Base-by-base conservation (phyloP, 2,888 invertebrate genomes). In the Hartigia nigra region DNA sequence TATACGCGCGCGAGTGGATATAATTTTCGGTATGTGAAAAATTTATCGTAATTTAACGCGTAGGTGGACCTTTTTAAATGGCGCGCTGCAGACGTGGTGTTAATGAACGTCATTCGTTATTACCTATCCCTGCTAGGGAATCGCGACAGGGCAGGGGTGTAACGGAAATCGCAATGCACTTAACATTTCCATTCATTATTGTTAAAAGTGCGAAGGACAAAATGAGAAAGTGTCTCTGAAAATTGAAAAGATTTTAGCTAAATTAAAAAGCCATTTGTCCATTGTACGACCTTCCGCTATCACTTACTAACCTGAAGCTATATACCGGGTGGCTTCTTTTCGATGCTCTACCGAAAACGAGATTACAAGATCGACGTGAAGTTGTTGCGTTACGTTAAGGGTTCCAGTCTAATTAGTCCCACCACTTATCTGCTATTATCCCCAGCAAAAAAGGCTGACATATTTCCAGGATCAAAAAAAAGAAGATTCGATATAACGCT, bases 201-300 rank as follows among this genome's bases (percentile, higher is more conserved):
- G 74, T 74, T 69, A 55, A 74, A 32, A 76, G 76, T 55, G 74
- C 55, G 74, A 74, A 11, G 36, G 12, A 32, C 69, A 69, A 74
- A 74, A 76, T 0, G 72, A 69, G 75, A 76, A 76, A 79, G 74
- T 79, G 69, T 74, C 74, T 37, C 72, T 23, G 36, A 34, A 32
- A 74, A 78, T 82, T 80, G 78, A 74, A 77, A 82, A 83, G 84
- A 85, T 85, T 85, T 85, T 83, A 84, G 83, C 82, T 81, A 82
- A 85, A 85, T 86, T 84, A 85, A 84, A 84, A 80, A 81, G 82
- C 78, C 77, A 78, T 82, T 83, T 81, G 31, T 69, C 77, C 76
- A 23, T 74, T n/a, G 35, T 23, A 69, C 36, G 77, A 69, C 32
- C 74, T 72, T 34, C 39, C 75, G 14, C 76, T 12, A 14, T 75